Evolutionary conservation across 2,797 vertebrate genomes (phyloP).

Genomic region (Bucorvus abyssinicus): DNA sequence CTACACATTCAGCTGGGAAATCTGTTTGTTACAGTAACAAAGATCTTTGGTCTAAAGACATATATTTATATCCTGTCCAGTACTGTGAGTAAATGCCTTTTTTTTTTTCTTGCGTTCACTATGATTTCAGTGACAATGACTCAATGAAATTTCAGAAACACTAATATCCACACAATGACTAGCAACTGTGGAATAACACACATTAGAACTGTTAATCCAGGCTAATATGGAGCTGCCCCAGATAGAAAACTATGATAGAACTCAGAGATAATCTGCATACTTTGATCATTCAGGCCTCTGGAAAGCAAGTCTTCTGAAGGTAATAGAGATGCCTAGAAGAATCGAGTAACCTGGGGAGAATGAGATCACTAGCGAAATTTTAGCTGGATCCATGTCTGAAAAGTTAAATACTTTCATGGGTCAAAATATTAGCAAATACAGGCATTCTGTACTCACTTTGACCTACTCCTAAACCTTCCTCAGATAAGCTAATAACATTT

Average conservation of each 20-base stretch:
- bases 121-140: neutral
- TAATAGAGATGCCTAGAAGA: neutral
- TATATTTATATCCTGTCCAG: constrained; percentile 6
- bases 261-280: neutral
- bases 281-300: neutral
- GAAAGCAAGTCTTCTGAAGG: neutral
- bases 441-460: neutral
- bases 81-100: neutral
- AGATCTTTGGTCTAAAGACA: neutral
- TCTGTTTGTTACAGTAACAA: neutral
- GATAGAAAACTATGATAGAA: constrained; percentile 8
- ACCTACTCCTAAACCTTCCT: neutral
- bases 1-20: neutral
- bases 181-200: constrained; percentile 3
- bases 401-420: neutral
- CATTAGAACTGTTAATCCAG: constrained; percentile 45
- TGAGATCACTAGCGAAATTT: neutral
- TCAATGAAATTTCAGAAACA: constrained; percentile 25
- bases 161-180: constrained; percentile 27
- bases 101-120: neutral
- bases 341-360: neutral
- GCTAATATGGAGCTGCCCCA: neutral
- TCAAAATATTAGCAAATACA: neutral
- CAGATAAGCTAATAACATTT: neutral
- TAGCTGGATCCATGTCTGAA: neutral